Conservation (phyloP, 2,888 invertebrate genomes). For the Saturnia japonica region DNA sequence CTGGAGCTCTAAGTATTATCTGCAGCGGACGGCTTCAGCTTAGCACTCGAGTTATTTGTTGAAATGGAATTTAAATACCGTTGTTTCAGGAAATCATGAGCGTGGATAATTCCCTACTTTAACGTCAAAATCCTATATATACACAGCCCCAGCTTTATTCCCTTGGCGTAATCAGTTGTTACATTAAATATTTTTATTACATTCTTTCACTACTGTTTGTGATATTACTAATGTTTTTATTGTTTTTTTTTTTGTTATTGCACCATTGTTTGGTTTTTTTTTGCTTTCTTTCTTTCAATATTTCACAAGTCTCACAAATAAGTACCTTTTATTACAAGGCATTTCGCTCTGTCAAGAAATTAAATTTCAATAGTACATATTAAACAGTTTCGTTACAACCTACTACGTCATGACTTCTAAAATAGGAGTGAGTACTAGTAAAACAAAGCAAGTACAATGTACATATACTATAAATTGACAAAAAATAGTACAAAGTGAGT, state of each 20-base stretch:
- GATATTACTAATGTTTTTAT: neutral
- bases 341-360: neutral
- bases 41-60: slow-evolving; percentile 19
- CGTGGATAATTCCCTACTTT: slow-evolving; percentile 9
- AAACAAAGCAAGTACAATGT: neutral
- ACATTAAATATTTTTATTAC: neutral
- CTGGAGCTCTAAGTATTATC: slow-evolving; percentile 42
- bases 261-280: too few relatives aligned
- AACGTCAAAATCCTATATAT: neutral
- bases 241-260: too few relatives aligned
- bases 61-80: slow-evolving; percentile 19
- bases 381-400: neutral
- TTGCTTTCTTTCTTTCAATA: too few relatives aligned
- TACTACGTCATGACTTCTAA: neutral
- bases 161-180: neutral
- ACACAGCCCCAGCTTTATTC: neutral
- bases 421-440: neutral
- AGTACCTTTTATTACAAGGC: neutral
- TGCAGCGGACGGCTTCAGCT: slow-evolving; percentile 20
- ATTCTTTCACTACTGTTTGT: neutral
- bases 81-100: slow-evolving; percentile 17
- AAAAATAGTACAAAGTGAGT: neutral
- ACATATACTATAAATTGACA: neutral
- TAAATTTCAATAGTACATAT: neutral
- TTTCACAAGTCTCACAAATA: neutral